A percentile compares a stretch with the other conserved stretches of the same genome.
These are phyloP conservation scores for Nasalis larvatus DNA, from an alignment of 2,113 vertebrate species.

Conservation along the genomic window DNA sequence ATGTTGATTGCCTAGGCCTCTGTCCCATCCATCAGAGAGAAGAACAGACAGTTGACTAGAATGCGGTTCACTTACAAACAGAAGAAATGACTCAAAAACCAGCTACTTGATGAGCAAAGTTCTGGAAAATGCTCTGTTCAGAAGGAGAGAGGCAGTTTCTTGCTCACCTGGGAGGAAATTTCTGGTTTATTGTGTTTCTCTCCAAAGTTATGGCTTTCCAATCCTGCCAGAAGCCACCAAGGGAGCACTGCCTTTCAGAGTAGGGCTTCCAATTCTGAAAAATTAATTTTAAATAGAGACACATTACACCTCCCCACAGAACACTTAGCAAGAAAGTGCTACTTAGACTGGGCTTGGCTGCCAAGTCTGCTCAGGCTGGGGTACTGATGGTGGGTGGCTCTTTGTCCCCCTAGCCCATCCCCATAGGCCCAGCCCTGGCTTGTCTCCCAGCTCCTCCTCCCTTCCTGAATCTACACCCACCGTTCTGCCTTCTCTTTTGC, in stretches of 20 bases:
- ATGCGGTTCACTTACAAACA: constrained; percentile 22
- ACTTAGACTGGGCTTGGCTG: constrained; percentile 30
- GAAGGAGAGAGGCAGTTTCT: constrained; percentile 54
- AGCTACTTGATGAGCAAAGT: constrained; percentile 40
- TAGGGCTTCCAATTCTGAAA: constrained; percentile 68
- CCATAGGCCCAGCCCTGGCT: not conserved
- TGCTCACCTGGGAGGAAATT: constrained; percentile 73
- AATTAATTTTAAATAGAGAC: constrained; percentile 77
- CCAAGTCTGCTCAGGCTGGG: constrained; percentile 37
- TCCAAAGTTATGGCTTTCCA: constrained; percentile 68
- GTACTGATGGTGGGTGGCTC: not conserved
- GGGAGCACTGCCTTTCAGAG: constrained; percentile 63
- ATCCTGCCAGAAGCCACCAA: constrained; percentile 53
- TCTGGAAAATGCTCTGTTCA: constrained; percentile 57
- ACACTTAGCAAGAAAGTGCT: constrained; percentile 56
- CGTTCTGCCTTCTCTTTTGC: not conserved
- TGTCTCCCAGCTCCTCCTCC: not conserved
- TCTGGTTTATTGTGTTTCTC: constrained; percentile 76
- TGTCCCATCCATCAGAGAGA: constrained; percentile 11
- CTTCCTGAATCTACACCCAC: not conserved
- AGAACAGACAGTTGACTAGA: not conserved
- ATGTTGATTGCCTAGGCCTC: not conserved
- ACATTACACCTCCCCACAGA: constrained; percentile 67
- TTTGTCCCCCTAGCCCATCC: not conserved
- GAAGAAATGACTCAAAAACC: constrained; percentile 51